These are phyloP conservation scores for Aptenodytes patagonicus DNA, from an alignment of 2,113 vertebrate species.

Conservation along the genomic window DNA sequence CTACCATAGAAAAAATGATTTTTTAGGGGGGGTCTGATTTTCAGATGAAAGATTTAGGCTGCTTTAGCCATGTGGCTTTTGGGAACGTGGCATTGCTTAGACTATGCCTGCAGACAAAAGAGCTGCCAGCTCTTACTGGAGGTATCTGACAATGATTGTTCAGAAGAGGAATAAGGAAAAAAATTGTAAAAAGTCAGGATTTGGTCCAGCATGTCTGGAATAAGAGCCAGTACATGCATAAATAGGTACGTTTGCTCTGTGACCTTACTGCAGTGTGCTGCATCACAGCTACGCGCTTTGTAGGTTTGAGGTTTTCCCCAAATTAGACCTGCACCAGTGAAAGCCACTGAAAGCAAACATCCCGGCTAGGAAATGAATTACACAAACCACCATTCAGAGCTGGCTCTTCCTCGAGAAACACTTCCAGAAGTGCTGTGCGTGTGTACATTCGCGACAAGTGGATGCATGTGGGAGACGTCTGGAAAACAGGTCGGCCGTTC, in stretches of 20 bases:
- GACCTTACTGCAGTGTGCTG: not conserved
- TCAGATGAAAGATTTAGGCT: not conserved
- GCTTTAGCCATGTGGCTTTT: fast-evolving
- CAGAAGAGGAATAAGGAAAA: not conserved
- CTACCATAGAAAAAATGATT: not conserved
- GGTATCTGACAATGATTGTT: not conserved
- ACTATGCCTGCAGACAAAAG: not conserved
- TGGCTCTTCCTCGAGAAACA: fast-evolving
- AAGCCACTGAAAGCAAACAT: not conserved
- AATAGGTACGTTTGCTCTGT: not conserved
- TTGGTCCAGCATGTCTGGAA: not conserved
- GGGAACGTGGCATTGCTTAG: not conserved
- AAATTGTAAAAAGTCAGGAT: not conserved
- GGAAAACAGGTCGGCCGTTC: fast-evolving
- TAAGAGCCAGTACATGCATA: not conserved
- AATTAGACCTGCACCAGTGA: not conserved
- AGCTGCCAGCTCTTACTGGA: not conserved
- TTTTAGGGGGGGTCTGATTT: not conserved
- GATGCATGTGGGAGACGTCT: fast-evolving
- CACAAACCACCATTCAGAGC: not conserved
- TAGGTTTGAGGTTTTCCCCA: constrained; percentile 45
- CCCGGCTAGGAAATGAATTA: not conserved
- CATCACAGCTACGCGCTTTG: not conserved
- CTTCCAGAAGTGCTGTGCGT: not conserved
- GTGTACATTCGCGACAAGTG: fast-evolving